Base-by-base conservation (phyloP, 2,888 invertebrate species). In the Bellardia bayeri region DNA sequence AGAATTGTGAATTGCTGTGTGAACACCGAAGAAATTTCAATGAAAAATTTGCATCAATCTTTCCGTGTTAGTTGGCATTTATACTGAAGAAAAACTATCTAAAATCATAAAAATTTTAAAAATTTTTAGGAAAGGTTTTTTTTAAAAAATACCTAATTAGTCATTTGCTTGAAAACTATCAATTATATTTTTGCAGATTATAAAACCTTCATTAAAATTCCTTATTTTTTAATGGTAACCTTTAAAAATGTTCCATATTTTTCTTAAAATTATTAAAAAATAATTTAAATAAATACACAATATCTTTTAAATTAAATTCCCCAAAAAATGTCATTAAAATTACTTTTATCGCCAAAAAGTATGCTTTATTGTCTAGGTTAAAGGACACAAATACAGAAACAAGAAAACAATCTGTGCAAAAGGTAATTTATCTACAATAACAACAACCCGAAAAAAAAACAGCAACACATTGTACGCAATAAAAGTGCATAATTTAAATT, bases 401-500 rank as follows among this genome's bases (percentile, higher is more conserved):
- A 64, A 6, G 14, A 33, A 61, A 13, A 42, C 23, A 66, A 66
- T 56, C 42, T 56, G 11, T 51, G 30, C 1, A 54, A 54, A 79
- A 63, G 54, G 9, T 56, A 56, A 72, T 72, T 72, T 64, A 81
- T 63, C 72, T 33, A 13, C n/a, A 33, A 49, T 14, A 42, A 75
- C 54, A 40, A 11, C 42, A 37, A 5, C 3, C 4, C 4, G 37
- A 37, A 5, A 45, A 42, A 3, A 23, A 13, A 42, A 14, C 30
- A 61, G 23, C 6, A n/a, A 49, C 69, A 66, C 33, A 33, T 63
- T 63, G 51, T 76, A 56, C 33, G 42, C 40, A 33, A 75, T 74
- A 85, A 85, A 75, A 85, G 54, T 74, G 66, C 61, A 80, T 71
- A 85, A 85, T 78, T 72, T 86, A 72, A 82, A 86, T 86, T 86